Base-by-base conservation (phyloP, 1,140 invertebrate genomes). In the Hirudo medicinalis region DNA sequence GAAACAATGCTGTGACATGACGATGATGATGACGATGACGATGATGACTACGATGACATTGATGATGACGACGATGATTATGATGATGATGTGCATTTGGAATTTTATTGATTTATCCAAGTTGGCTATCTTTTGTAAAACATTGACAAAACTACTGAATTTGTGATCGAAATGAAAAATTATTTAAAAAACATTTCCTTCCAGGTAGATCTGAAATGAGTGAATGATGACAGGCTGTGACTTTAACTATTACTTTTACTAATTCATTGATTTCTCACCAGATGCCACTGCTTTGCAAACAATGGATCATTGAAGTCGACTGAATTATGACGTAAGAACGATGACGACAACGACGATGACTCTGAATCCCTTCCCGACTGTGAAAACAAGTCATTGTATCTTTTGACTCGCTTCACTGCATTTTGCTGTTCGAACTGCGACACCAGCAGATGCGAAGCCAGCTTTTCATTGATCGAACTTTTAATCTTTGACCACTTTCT, bases 231-330 rank as follows among this genome's bases (percentile, higher is more conserved):
- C n/a, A n/a, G n/a, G n/a, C n/a, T n/a, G n/a, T n/a, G n/a, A n/a
- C n/a, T n/a, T n/a, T n/a, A n/a, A n/a, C n/a, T n/a, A n/a, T n/a
- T n/a, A n/a, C n/a, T 32, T 1, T 63, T 17, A 63, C 22, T 13
- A 27, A 6, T n/a, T 27, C 19, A 72, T 25, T 67, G 27, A 43
- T 70, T 72, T 32, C 75, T 73, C 74, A 80, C 76, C 76, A 81
- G 73, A 74, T 81, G 80, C 79, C 80, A 81, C 73, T 81, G 80
- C 25, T 76, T 67, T 4, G 67, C 71, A 71, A 76, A 81, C 43
- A 49, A 72, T 49, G 77, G 77, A 74, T 81, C 80, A 69, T 74
- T 71, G 69, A 81, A 80, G 5, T 69, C 54, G 0, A 78, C 0
- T 5, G 25, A 72, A 43, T 79, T 72, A 67, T 78, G 78, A 22